Evolutionary conservation across 1,140 invertebrate species (phyloP), one percentile per base, ranked within the genome.

Genomic region (Propsilocerus akamusi): DNA sequence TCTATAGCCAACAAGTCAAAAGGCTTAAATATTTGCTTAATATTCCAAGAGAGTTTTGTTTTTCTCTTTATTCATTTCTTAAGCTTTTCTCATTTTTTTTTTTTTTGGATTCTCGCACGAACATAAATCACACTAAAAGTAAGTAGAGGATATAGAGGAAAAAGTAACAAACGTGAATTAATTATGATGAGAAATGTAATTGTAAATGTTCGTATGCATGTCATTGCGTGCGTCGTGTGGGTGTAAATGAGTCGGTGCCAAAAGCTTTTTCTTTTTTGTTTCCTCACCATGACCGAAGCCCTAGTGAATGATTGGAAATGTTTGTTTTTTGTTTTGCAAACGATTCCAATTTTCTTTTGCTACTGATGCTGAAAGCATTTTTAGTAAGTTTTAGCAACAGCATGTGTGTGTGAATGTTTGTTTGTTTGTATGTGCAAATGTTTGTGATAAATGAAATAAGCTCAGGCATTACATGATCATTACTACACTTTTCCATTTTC

Each of bases 401-500:
- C n/a, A n/a, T n/a, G n/a, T n/a, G n/a, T n/a, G n/a, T n/a, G n/a
- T n/a, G n/a, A n/a, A n/a, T n/a, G n/a, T n/a, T n/a, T n/a, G n/a
- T n/a, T n/a, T n/a, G n/a, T n/a, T n/a, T n/a, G n/a, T n/a, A n/a
- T n/a, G n/a, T n/a, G n/a, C n/a, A n/a, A n/a, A n/a, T n/a, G n/a
- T n/a, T 30, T 30, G n/a, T 30, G 28, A 30, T n/a, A 30, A 30
- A 30, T 30, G 28, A n/a, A 30, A 30, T 8, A n/a, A 30, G 28
- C 14, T 41, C 17, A 17, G 14, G 34, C 14, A 41, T 41, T 41
- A 41, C 34, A 41, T 41, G 34, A 41, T 41, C 14, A 41, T 41
- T 41, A 41, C 34, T 20, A 41, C 34, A 41, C 17, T 41, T 41
- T 41, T 41, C 34, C 34, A 41, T 41, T 41, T 41, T 41, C 14